A percentile compares a stretch with the other conserved stretches of the same genome.
Conservation (phyloP, 2,797 vertebrate genomes). For the Enteromius mattozi region DNA sequence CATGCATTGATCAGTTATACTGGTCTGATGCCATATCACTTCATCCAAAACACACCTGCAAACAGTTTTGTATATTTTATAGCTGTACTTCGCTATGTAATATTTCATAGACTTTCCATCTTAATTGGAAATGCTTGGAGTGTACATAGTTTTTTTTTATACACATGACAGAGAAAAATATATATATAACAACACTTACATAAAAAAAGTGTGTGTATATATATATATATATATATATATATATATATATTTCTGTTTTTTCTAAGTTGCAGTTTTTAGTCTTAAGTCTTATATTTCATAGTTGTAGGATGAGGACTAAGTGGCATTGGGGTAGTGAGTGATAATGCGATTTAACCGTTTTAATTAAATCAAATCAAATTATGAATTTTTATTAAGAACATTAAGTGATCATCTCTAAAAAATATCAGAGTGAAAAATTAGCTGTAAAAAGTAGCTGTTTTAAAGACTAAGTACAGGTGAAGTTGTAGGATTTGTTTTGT, state of each 20-base stretch:
- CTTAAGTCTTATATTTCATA: too few species aligned
- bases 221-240: too few species aligned
- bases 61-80: constrained; percentile 1
- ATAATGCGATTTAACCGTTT: background rate
- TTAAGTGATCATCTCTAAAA: background rate
- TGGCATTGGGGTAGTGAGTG: background rate
- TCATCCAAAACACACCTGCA: background rate
- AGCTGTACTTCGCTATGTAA: background rate
- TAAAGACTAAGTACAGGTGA: background rate
- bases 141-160: background rate
- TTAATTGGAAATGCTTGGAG: background rate
- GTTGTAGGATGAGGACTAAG: background rate
- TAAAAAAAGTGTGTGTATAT: too few species aligned
- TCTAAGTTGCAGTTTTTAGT: too few species aligned
- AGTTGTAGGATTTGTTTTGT: background rate
- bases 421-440: background rate
- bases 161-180: background rate
- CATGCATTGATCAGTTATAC: background rate
- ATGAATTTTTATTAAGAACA: background rate
- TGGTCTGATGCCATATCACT: background rate
- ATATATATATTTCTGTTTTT: too few species aligned
- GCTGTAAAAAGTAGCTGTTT: background rate
- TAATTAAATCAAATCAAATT: background rate
- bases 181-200: background rate
- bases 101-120: background rate